Evolutionary conservation across 2,888 invertebrate genomes (phyloP), one percentile per base, ranked within the genome.

Genomic region (Ennomos quercinarius): DNA sequence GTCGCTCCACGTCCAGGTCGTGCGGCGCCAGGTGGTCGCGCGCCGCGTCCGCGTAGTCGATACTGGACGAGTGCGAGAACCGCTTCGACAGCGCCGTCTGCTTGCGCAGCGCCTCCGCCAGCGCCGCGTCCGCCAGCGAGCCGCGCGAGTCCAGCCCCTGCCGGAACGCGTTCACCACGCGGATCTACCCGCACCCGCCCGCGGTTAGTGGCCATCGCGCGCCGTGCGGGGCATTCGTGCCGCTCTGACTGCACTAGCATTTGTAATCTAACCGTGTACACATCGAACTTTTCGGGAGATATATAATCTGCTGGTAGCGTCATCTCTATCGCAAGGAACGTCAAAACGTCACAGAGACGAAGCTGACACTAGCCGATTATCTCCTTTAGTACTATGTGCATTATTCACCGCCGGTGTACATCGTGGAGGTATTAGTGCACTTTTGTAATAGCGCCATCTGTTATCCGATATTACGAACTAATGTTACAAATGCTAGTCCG

Each of bases 101-200:
- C 94, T 98, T 98, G 90, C 97, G 96, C 84, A 98, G 95, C 89
- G 97, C 97, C 94, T 98, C 98, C 68, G 97, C 98, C 88, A 98
- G 95, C 93, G 97, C 97, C 88, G 97, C 96, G 94, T 96, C 97
- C 89, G 96, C 96, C 93, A 97, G 96, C 93, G 97, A 97, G 93
- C 98, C 97, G 86, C 98, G 97, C 91, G 98, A 96, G 94, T 99
- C 99, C 94, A 99, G 96, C 93, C 99, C 99, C 95, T 99, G 98
- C 93, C 99, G 99, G 96, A 99, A 99, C 94, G 99, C 99, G 95
- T 99, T 99, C 94, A 99, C 99, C 95, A 99, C 99, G 95, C 99
- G 99, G 93, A 99, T 99, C 99, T 99, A 97, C 93, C 94, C 88
- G 5, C 27, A 27, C 64, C 63, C 83, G 81, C 89, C 6, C n/a